Conservation (phyloP, 2,797 vertebrate species). For the Delichon dasypus region DNA sequence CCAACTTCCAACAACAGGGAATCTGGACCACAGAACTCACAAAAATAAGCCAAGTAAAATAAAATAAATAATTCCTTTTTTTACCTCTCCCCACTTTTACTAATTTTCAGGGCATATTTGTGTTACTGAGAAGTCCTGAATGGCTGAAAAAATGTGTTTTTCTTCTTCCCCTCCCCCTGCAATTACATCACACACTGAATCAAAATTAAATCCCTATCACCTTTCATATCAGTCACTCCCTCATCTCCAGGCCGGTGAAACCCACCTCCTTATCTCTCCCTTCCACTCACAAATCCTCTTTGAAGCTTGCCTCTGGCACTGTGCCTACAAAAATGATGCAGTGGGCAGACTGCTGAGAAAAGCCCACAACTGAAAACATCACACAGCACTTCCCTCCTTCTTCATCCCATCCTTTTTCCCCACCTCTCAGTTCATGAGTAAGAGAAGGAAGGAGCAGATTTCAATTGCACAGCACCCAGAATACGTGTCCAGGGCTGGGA, state of each 20-base stretch:
- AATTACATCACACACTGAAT: background rate
- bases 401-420: rapidly evolving
- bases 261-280: constrained; percentile 7
- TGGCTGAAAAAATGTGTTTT: background rate
- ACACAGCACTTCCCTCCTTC: background rate
- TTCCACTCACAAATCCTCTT: background rate
- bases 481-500: background rate
- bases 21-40: background rate
- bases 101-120: background rate
- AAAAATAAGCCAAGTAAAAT: constrained; percentile 17
- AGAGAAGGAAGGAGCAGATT: background rate
- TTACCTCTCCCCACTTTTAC: background rate
- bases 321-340: background rate
- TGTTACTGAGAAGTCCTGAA: background rate
- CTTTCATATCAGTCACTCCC: background rate
- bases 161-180: background rate
- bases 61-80: background rate
- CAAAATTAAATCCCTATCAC: constrained; percentile 30
- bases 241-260: constrained; percentile 14
- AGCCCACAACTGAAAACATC: background rate
- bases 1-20: background rate
- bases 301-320: background rate
- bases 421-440: rapidly evolving
- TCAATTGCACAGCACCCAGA: background rate
- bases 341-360: rapidly evolving